Evolutionary conservation across 1,140 invertebrate genomes (phyloP), one percentile per base, ranked within the genome.

Genomic region (Hycleus phaleratus): DNA sequence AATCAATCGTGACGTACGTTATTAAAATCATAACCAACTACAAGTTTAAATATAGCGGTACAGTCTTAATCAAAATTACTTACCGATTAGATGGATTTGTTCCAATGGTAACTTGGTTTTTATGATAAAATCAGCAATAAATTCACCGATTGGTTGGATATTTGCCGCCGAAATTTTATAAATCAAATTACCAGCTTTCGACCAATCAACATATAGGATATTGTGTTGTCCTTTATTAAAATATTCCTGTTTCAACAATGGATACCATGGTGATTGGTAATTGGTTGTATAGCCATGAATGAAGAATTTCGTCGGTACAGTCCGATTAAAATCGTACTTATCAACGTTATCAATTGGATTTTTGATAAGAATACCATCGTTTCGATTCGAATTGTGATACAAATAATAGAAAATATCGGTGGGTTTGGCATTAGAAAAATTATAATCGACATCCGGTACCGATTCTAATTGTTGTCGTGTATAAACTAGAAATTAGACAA

Each of bases 161-260:
- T 56, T 63, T 38, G 26, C 56, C 8, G 58, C 54, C 2, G 65
- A 62, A 3, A 45, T 39, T 11, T 39, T 4, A 38, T 65, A 66
- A 12, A 52, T 52, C 43, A 56, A 44, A 40, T 56, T 49, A 3
- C 60, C 65, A 18, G 58, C 38, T 26, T 54, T 59, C 42, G 64
- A 58, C 67, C 67, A 86, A 63, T 86, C 82, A 1, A 85, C 74
- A 10, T 78, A 76, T 40, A 86, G 78, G 1, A 86, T 70, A 56
- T 85, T 85, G 67, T 81, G 80, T 45, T 82, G 70, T 39, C 74
- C 73, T 38, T 76, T 73, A 53, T 77, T 49, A 50, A 83, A 70
- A 62, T 79, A 82, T 2, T 75, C 80, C 2, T 59, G 44, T 26
- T 47, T 54, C 45, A 64, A 54, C 24, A 49, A 38, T 39, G 40